Conservation (phyloP, 2,113 vertebrate genomes). For the Lampris megalopsis region DNA sequence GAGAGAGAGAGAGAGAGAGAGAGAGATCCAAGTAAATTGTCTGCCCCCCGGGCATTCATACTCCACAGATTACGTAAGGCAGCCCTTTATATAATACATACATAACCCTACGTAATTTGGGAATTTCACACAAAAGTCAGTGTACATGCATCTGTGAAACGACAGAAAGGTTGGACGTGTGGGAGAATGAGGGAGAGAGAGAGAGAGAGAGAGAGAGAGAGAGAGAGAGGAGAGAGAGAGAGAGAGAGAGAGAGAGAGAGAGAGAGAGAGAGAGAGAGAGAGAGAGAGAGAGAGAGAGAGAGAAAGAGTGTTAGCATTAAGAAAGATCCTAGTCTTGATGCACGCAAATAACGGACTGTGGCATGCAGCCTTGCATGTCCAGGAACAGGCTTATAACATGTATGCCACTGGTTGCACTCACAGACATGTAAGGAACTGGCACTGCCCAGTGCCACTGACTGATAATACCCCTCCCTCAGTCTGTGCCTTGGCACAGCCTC, state of each 20-base stretch:
- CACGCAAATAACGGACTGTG: no score
- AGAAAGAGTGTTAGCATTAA: not conserved
- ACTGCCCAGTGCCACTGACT: not conserved
- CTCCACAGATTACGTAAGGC: not conserved
- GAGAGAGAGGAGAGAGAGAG: not conserved
- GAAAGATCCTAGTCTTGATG: no score
- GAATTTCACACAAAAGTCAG: not conserved
- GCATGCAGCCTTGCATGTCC: not conserved
- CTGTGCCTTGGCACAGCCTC: not conserved
- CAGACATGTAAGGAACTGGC: conserved; percentile 1
- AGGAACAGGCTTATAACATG: not conserved
- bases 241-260: not conserved
- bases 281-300: not conserved
- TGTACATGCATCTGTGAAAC: not conserved
- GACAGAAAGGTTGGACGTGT: no score
- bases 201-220: not conserved
- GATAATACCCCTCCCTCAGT: not conserved
- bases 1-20: not conserved
- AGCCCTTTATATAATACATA: not conserved
- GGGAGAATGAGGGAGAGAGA: not conserved
- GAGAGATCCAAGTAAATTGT: not conserved
- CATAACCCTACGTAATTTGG: not conserved
- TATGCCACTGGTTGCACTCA: not conserved
- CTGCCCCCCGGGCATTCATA: not conserved
- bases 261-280: not conserved